Evolutionary conservation across 2,113 vertebrate species (phyloP), one percentile per base, ranked within the genome.

Genomic region (Ictidomys tridecemlineatus): DNA sequence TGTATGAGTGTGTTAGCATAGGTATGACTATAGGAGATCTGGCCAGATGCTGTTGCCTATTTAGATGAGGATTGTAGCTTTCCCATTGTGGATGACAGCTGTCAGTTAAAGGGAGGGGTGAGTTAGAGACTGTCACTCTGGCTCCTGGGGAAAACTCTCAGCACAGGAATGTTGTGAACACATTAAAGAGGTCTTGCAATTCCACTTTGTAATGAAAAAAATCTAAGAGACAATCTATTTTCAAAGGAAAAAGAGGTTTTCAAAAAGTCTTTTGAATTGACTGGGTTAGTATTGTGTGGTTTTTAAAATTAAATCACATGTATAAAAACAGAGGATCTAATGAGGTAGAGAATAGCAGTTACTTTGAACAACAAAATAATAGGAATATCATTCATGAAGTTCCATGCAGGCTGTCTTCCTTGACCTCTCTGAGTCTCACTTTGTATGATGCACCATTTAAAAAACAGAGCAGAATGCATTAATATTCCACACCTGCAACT

Each of bases 261-360:
- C 65, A 7, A 73, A 82, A 96, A 48, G 69, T 16, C 79, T 92
- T 80, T 96, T 82, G 42, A 88, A 88, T 85, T 8, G 85, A 91
- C 79, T 84, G 51, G 72, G 72, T 74, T 87, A 80, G 48, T 58
- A 95, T n/a, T 56, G 78, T 84, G 58, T 92, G 74, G 56, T 73
- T 96, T 45, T 96, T 93, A 26, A 91, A 94, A 58, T 90, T 80
- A 67, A 70, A 86, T 91, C 70, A 69, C n/a, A 65, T 53, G 48
- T 85, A 42, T 51, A 42, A 63, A 91, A 93, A 89, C 18, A 42
- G 48, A 39, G 20, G 17, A 53, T n/a, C 77, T 73, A 85, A 73
- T 86, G 77, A 67, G 48, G 70, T 79, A 78, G 72, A 85, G 77
- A 89, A 74, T 14, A 77, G 76, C 79, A 61, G 53, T 74, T 76